Evolutionary conservation across 1,140 invertebrate genomes (phyloP).

Genomic region (Microplitis demolitor): DNA sequence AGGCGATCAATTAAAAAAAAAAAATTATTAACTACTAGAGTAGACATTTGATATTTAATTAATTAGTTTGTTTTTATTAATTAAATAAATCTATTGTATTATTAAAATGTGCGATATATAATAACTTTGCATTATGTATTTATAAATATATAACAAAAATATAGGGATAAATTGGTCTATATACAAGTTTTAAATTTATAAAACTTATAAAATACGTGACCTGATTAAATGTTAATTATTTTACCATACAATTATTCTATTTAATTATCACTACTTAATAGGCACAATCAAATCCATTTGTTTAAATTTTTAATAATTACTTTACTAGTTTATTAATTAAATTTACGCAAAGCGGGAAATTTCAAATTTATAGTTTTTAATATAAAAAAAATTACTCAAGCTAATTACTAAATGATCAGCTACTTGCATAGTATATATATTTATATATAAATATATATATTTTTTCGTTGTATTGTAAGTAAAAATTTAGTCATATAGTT

Average conservation of each 20-base stretch:
- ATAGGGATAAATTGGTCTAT: slow-evolving; percentile 46
- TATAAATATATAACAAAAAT: slow-evolving; percentile 53
- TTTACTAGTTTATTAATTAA: background rate
- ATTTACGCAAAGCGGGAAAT: background rate
- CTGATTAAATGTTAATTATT: slow-evolving; percentile 1
- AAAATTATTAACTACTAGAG: too few relatives aligned
- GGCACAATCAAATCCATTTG: slow-evolving; percentile 15
- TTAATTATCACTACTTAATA: background rate
- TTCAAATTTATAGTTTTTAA: too few relatives aligned
- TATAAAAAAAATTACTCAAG: too few relatives aligned
- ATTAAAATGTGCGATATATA: slow-evolving; percentile 38
- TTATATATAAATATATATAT: background rate
- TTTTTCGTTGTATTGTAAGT: background rate
- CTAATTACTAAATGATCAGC: too few relatives aligned
- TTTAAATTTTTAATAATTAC: background rate
- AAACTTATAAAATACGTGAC: slow-evolving; percentile 44
- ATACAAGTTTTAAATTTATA: slow-evolving; percentile 54
- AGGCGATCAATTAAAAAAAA: too few relatives aligned
- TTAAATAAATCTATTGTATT: background rate
- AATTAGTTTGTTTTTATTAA: background rate
- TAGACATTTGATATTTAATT: background rate
- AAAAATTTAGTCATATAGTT: background rate
- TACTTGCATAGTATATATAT: too few relatives aligned
- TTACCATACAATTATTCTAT: slow-evolving; percentile 2
- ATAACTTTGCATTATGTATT: slow-evolving; percentile 29